Evolutionary conservation across 1,140 invertebrate species (phyloP), one percentile per base, ranked within the genome.

Genomic region (Scaptomyza pallida): DNA sequence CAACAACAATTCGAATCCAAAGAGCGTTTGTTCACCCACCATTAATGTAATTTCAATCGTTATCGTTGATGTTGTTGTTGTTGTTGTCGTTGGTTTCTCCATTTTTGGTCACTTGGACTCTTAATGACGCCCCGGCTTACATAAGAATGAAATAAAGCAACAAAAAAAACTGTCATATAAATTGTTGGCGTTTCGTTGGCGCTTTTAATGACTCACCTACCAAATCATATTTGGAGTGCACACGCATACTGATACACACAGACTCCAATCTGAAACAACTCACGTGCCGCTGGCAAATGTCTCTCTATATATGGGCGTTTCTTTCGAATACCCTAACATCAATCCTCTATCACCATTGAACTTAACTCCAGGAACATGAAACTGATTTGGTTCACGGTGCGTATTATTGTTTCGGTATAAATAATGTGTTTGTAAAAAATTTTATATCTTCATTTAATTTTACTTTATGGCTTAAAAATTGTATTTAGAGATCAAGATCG

Each of bases 11-110:
- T 37, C 33, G 33, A 37, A 37, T 26, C 23, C 33, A 4, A 37
- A 37, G 33, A 12, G 12, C 33, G 33, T 35, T 35, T 35, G 44
- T 41, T 65, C 60, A 47, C 70, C 63, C 76, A 70, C 70, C 72
- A 52, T 80, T 80, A 86, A 86, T 80, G 69, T 77, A 77, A 86
- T 80, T 86, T 73, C 73, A 86, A 85, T 80, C 73, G 67, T 80
- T 35, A n/a, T 37, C n/a, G 33, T 37, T 10, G 2, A 12, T 35
- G 0, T 35, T 35, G 9, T 10, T 35, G 33, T 10, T 8, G 30
- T 33, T 75, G 56, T 56, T 48, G 15, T 40, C 55, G 43, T 37
- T 43, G 48, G 15, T 6, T 33, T 70, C 59, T 63, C 64, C 70
- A 68, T 86, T 77, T 86, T 86, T 76, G 77, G 75, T 41, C 54